A percentile compares a stretch with the other conserved stretches of the same genome.
Evolutionary conservation across 2,113 vertebrate genomes (phyloP).

Genomic region (Tenebrosternarchus preto): DNA sequence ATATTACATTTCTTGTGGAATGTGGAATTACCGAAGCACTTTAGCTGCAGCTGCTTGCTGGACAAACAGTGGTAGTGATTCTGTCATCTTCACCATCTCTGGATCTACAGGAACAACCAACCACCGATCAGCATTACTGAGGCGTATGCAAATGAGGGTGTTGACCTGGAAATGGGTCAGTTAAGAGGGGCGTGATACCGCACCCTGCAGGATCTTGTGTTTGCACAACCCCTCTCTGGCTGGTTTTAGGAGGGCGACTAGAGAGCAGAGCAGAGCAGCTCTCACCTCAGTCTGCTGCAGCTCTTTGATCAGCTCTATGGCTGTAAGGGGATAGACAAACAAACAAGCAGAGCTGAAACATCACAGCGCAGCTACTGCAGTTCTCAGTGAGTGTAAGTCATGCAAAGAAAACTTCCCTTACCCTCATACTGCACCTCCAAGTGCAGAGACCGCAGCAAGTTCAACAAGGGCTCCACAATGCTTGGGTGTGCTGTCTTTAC

Average conservation of each 20-base stretch:
- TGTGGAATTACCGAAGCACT: constrained; percentile 35
- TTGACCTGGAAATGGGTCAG: background rate
- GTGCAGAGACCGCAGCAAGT: constrained; percentile 69
- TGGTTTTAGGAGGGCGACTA: constrained; percentile 75
- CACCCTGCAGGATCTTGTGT: constrained; percentile 58
- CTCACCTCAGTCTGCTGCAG: constrained; percentile 71
- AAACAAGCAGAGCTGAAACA: background rate
- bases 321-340: constrained; percentile 59
- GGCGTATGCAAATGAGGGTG: background rate
- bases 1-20: no score
- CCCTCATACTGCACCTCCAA: constrained; percentile 79
- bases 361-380: background rate
- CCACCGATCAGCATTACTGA: background rate
- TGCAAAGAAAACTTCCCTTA: constrained; percentile 48
- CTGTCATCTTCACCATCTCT: constrained; percentile 46
- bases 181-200: constrained; percentile 21
- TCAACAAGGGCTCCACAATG: constrained; percentile 72
- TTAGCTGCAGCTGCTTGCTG: constrained; percentile 82
- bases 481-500: constrained; percentile 63
- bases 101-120: constrained; percentile 53
- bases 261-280: constrained; percentile 68
- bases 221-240: constrained; percentile 46
- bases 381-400: background rate
- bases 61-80: constrained; percentile 66
- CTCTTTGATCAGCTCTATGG: constrained; percentile 74